Percentiles rank a stretch among this genome's conserved stretches.
Evolutionary conservation across 1,140 invertebrate species (phyloP).

Genomic region (Thalassaphorura encarpata): DNA sequence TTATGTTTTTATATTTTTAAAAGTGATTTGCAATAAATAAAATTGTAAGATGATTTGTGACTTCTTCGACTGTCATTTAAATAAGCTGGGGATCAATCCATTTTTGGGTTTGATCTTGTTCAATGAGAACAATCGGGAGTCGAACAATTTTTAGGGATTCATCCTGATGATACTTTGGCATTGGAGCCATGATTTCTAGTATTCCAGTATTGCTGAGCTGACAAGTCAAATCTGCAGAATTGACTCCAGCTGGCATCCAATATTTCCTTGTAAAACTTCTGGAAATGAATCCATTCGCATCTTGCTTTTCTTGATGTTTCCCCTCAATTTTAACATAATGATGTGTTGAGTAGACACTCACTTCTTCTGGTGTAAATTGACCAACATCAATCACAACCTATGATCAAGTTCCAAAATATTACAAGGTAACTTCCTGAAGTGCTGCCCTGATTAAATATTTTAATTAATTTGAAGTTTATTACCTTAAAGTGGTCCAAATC

Average conservation of each 20-base stretch:
- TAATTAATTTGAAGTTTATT: no score
- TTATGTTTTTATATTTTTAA: no score
- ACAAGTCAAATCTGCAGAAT: neutral
- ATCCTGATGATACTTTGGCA: no score
- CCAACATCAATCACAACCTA: slow-evolving; percentile 70
- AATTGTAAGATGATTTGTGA: no score
- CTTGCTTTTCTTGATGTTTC: slow-evolving; percentile 69
- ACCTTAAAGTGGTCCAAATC: slow-evolving; percentile 7
- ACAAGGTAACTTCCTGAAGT: no score
- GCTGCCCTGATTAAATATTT: no score
- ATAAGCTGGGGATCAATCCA: no score
- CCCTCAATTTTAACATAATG: slow-evolving; percentile 65
- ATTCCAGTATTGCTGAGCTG: neutral
- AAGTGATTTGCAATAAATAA: no score
- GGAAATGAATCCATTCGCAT: slow-evolving; percentile 51
- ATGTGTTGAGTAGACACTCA: slow-evolving; percentile 74
- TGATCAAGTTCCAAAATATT: neutral
- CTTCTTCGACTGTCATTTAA: no score
- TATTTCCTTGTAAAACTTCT: neutral
- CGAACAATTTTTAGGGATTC: no score
- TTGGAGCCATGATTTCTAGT: neutral
- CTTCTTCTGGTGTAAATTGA: slow-evolving; percentile 75
- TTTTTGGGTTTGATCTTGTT: no score
- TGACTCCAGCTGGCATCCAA: neutral
- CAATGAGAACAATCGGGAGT: no score